A percentile compares a stretch with the other conserved stretches of the same genome.
Evolutionary conservation across 2,797 vertebrate species (phyloP).

Genomic region (Anguilla pacifica): DNA sequence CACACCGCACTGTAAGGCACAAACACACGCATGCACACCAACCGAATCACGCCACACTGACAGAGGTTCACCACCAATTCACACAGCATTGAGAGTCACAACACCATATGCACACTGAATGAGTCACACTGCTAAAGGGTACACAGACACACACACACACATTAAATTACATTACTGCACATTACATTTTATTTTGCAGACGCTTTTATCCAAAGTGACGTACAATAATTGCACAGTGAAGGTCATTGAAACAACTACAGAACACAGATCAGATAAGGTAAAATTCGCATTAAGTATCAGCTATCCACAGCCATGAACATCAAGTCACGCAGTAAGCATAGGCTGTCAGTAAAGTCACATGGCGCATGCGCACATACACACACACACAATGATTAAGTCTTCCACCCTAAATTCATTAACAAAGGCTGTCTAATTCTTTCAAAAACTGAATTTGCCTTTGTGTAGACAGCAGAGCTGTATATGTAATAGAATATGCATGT

Average conservation of each 20-base stretch:
- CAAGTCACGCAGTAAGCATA: no score
- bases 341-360: no score
- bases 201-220: no score
- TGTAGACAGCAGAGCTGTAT: no score
- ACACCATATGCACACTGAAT: neutral
- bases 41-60: neutral
- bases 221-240: no score
- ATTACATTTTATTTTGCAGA: no score
- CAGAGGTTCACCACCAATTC: slow-evolving; percentile 3
- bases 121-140: neutral
- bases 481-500: neutral
- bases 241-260: no score
- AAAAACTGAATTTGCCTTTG: neutral
- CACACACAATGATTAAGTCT: neutral
- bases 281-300: no score
- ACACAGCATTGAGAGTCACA: neutral
- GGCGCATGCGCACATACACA: neutral
- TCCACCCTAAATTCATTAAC: neutral
- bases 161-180: neutral
- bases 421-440: neutral
- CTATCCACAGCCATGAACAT: no score
- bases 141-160: neutral
- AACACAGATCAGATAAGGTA: no score
- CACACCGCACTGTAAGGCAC: neutral
- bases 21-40: neutral